Base-by-base conservation (phyloP, 1,140 invertebrate genomes). In the Heliconius eleuchia region DNA sequence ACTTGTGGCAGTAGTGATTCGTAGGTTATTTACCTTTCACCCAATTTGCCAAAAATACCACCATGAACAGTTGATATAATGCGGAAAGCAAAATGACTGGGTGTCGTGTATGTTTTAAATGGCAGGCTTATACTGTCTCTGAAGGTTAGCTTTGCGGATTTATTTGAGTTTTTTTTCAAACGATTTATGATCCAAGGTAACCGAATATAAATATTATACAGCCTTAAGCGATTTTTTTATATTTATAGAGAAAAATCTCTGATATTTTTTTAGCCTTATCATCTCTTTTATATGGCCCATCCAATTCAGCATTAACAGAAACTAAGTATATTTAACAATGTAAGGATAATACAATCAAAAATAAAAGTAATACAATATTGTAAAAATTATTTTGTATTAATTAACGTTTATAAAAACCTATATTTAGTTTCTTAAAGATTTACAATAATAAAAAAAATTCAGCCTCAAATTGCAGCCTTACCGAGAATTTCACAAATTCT, bases 11-110 rank as follows among this genome's bases (percentile, higher is more conserved):
- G 71, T 19, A 93, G 92, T 91, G 90, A 88, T 90, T 87, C 84
- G 85, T 78, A 50, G 78, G 60, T 87, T 88, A 79, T 89, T 92
- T 85, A 93, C 91, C 91, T 93, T 92, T 93, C 92, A 93, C 92
- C 91, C 87, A 93, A 91, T 93, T 93, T 91, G 89, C 87, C 85
- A 91, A 89, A 91, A 87, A 86, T 85, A 87, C 87, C 84, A 78
- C 88, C 85, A 83, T 81, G 84, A 85, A 86, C 80, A 74, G 85
- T 81, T 82, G 89, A 80, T 82, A 82, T 80, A 34, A 79, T 80
- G 85, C 82, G 71, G 77, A 82, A 80, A 84, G 76, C 85, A 84
- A 79, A 50, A 82, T 76, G 77, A 84, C 80, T 82, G 79, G 16
- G 74, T 82, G 78, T 80, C 78, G 42, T 34, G 79, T 74, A 30